A percentile compares a stretch with the other conserved stretches of the same genome.
Conservation (phyloP, 2,113 vertebrate species). For the Macaca nemestrina region DNA sequence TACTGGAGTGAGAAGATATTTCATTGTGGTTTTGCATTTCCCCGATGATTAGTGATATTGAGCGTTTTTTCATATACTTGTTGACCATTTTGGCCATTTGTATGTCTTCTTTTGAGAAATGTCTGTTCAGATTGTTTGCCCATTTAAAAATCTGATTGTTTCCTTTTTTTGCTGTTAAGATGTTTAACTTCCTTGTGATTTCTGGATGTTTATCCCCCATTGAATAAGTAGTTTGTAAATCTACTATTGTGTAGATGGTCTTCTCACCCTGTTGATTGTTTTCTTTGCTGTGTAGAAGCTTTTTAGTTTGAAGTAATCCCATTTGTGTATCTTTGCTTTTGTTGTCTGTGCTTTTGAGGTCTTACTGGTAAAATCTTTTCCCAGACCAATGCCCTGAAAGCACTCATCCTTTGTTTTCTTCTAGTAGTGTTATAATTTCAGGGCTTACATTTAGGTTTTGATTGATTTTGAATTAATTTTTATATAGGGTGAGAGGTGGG, state of each 20-base stretch:
- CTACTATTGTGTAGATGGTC: not conserved
- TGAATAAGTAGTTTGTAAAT: not conserved
- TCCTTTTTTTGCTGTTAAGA: not conserved
- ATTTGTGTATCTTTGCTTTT: not conserved
- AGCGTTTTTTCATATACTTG: not conserved
- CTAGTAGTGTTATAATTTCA: not conserved
- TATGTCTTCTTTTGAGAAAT: not conserved
- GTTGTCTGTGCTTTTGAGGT: not conserved
- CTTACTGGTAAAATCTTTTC: not conserved
- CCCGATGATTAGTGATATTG: not conserved
- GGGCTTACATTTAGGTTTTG: not conserved
- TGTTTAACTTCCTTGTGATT: not conserved
- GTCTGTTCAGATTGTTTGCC: not conserved
- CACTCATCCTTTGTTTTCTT: not conserved
- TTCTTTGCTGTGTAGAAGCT: not conserved
- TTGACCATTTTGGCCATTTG: not conserved
- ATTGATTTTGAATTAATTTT: not conserved
- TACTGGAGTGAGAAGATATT: not conserved
- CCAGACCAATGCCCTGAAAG: not conserved
- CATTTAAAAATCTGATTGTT: not conserved
- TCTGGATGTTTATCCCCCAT: not conserved
- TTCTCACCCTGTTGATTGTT: not conserved
- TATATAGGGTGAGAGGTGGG: not conserved
- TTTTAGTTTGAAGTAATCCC: not conserved
- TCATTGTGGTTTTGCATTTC: not conserved